Conservation (phyloP, 2,888 invertebrate genomes). For the Dinocampus coccinellae region DNA sequence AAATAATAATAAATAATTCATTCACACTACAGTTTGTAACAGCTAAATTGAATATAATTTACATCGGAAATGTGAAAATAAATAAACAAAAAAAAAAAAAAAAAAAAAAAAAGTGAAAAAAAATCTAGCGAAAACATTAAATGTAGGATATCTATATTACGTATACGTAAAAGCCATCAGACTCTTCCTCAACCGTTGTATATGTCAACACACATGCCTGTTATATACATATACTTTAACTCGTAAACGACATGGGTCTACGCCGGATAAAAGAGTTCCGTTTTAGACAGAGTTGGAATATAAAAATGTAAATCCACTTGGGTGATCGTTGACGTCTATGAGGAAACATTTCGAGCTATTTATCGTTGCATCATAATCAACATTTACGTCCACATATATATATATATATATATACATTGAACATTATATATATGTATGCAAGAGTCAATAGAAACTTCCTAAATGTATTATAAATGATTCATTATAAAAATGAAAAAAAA, state of each 20-base stretch:
- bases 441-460: no score
- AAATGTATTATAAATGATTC: no score
- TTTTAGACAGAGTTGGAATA: constrained; percentile 40
- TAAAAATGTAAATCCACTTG: constrained; percentile 44
- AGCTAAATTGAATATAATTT: constrained; percentile 14
- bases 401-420: constrained; percentile 2
- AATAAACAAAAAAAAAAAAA: no score
- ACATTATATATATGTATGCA: background rate
- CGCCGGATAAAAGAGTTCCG: constrained; percentile 34
- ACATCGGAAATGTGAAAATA: constrained; percentile 34
- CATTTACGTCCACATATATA: background rate
- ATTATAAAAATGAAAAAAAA: background rate
- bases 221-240: constrained; percentile 11
- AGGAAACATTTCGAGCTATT: constrained; percentile 42
- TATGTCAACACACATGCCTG: background rate
- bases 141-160: constrained; percentile 1
- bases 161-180: background rate
- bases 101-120: no score
- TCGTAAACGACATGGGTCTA: constrained; percentile 14
- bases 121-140: constrained; percentile 28
- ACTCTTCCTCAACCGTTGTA: constrained; percentile 5
- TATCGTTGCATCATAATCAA: constrained; percentile 40
- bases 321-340: constrained; percentile 16
- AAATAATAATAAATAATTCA: constrained; percentile 6
- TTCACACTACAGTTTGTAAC: background rate